Percentiles rank a stretch among this genome's conserved stretches.
Conservation (phyloP, 2,797 vertebrate genomes). For the Octomys mimax region DNA sequence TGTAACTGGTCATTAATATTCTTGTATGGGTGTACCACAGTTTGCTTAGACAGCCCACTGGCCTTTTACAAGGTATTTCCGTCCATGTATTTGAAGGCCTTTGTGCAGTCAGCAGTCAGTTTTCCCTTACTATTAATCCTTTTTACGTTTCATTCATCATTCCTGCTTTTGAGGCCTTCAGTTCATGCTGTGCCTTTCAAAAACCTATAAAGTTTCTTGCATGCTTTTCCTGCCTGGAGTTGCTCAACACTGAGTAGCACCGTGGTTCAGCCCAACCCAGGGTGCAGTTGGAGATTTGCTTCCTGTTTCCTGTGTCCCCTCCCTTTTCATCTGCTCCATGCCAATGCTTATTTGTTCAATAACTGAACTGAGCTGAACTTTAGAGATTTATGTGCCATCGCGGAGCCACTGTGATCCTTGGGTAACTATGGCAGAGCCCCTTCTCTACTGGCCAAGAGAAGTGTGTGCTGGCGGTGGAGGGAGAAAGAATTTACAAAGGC, state of each 20-base stretch:
- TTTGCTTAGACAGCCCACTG: neutral
- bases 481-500: neutral
- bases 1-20: neutral
- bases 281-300: neutral
- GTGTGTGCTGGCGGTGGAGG: neutral
- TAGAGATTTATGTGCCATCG: neutral
- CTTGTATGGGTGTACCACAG: neutral
- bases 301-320: neutral
- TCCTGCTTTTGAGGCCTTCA: slow-evolving; percentile 49
- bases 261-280: neutral
- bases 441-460: neutral
- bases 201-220: neutral
- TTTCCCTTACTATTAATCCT: slow-evolving; percentile 30
- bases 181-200: slow-evolving; percentile 7
- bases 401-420: neutral
- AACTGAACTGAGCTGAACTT: neutral
- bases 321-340: neutral
- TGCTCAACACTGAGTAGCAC: neutral
- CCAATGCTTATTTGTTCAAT: neutral
- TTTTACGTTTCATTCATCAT: neutral
- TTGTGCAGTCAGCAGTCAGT: neutral
- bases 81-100: neutral
- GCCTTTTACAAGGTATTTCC: neutral
- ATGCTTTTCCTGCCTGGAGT: neutral
- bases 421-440: neutral